A percentile compares a stretch with the other conserved stretches of the same genome.
Conservation (phyloP, 2,888 invertebrate species). For the Melipona beecheii region DNA sequence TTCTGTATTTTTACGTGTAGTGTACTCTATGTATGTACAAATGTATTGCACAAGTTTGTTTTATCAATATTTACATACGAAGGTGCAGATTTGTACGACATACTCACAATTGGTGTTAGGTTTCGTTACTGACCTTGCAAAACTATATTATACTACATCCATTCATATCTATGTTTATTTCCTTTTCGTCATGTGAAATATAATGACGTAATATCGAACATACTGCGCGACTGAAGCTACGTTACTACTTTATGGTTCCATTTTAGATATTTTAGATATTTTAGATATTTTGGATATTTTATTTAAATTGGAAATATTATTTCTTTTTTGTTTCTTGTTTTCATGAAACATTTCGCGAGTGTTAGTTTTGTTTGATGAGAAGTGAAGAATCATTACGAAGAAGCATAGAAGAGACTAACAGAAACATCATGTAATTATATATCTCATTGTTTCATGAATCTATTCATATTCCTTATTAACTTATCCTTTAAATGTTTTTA, state of each 20-base stretch:
- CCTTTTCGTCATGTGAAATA: not conserved
- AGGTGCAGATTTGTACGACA: no score
- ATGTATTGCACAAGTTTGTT: not conserved
- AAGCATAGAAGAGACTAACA: not conserved
- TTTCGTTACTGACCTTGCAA: slow-evolving; percentile 29
- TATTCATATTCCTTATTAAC: not conserved
- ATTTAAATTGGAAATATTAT: not conserved
- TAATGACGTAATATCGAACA: not conserved
- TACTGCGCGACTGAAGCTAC: not conserved
- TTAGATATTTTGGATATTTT: no score
- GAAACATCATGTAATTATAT: slow-evolving; percentile 5
- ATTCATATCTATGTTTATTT: not conserved
- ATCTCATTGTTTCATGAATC: not conserved
- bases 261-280: no score
- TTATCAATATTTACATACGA: not conserved
- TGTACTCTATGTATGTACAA: not conserved
- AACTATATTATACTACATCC: not conserved
- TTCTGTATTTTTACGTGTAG: not conserved
- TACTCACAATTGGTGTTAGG: not conserved
- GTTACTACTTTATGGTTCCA: not conserved
- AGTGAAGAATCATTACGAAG: not conserved
- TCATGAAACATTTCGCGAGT: not conserved
- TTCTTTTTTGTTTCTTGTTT: not conserved
- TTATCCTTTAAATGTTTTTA: not conserved
- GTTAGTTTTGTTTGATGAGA: not conserved